phyloP scores from a whole-genome alignment of 64 coral and sea anemone genomes.

The Pocillopora damicornis region DNA sequence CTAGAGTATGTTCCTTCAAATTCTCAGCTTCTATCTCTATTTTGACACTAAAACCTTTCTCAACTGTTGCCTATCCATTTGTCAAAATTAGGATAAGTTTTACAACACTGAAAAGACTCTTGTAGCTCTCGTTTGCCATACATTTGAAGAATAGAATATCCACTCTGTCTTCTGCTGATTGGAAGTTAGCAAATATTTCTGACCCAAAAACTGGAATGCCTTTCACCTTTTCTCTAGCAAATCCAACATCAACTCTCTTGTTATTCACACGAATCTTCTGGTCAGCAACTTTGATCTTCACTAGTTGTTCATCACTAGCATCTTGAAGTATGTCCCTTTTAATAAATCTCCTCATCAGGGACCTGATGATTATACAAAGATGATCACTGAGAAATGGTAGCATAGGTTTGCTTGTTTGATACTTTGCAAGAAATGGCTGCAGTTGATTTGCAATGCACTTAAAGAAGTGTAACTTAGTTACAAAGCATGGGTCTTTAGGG shows the following conservation, averaged over 20 bases:
- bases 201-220: conserved; percentile 62
- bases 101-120: conserved; percentile 43
- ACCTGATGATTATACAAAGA: conserved; percentile 45
- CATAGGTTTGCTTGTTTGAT: conserved; percentile 52
- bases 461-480: conserved; percentile 53
- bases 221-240: conserved; percentile 55
- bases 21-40: conserved; percentile 71
- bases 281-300: conserved; percentile 42
- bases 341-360: conserved; percentile 50
- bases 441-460: conserved; percentile 52
- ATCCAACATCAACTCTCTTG: conserved; percentile 42
- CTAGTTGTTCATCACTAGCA: conserved; percentile 36
- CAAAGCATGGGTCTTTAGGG: conserved; percentile 35
- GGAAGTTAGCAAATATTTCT: conserved; percentile 42
- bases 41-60: conserved; percentile 56
- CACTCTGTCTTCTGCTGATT: conserved; percentile 45
- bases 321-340: conserved; percentile 39
- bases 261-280: conserved; percentile 32
- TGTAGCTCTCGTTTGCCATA: conserved; percentile 46
- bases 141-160: conserved; percentile 49
- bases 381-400: conserved; percentile 53
- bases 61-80: conserved; percentile 43
- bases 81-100: conserved; percentile 58
- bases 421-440: conserved; percentile 57
- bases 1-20: conserved; percentile 43